These are phyloP conservation scores for Patella ulyssiponensis DNA, from an alignment of 2,888 invertebrate species.

Conservation along the genomic window DNA sequence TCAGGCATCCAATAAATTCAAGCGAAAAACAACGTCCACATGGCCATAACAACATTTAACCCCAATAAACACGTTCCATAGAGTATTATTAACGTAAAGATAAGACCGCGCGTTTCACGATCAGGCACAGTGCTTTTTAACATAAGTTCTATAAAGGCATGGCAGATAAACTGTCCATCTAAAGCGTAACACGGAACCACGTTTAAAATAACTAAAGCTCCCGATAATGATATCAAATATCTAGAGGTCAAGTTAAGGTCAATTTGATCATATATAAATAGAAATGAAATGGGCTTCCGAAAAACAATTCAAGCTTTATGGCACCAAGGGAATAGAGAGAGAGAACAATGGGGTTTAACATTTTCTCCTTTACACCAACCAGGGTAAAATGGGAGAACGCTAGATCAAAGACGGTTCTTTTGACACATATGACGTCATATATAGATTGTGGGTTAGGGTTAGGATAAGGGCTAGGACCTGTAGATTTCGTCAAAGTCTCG, in stretches of 20 bases:
- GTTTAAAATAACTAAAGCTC: constrained; percentile 91
- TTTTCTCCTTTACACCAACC: too few relatives aligned
- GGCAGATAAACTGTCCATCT: constrained; percentile 92
- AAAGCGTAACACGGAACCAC: constrained; percentile 92
- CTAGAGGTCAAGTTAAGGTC: constrained; percentile 40
- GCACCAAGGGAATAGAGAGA: too few relatives aligned
- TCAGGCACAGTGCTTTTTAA: constrained; percentile 61
- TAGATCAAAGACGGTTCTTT: too few relatives aligned
- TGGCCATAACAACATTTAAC: constrained; percentile 78
- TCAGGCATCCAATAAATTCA: background rate
- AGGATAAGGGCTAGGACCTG: too few relatives aligned
- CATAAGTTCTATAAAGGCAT: constrained; percentile 72
- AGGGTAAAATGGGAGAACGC: too few relatives aligned
- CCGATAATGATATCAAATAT: constrained; percentile 82
- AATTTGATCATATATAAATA: background rate
- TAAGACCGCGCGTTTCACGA: constrained; percentile 74
- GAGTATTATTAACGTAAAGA: constrained; percentile 81
- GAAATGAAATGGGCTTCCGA: constrained; percentile 46
- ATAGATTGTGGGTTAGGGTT: too few relatives aligned
- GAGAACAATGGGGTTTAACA: too few relatives aligned
- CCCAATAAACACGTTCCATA: constrained; percentile 82
- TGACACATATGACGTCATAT: too few relatives aligned
- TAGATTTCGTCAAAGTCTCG: too few relatives aligned
- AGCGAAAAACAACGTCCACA: constrained; percentile 65
- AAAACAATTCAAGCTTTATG: background rate